These are phyloP conservation scores for Neomicropteryx cornuta DNA, from an alignment of 1,140 invertebrate species.

Conservation along the genomic window DNA sequence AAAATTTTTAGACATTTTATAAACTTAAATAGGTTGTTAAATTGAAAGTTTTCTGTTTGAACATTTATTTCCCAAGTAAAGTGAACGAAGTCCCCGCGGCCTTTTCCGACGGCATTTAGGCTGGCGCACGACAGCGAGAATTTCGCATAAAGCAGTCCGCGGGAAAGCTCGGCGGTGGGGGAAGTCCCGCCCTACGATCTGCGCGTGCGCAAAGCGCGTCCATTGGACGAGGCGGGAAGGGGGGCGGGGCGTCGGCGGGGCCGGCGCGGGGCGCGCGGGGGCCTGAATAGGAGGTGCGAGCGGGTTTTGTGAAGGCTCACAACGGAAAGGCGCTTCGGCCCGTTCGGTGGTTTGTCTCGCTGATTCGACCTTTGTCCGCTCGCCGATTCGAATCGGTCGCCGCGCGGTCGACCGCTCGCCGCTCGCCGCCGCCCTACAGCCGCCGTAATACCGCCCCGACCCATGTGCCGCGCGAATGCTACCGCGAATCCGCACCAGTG, in stretches of 20 bases:
- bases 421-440: slow-evolving; percentile 26
- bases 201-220: slow-evolving; percentile 28
- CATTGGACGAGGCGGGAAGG: slow-evolving; percentile 21
- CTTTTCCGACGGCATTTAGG: too few relatives aligned
- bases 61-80: too few relatives aligned
- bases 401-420: slow-evolving; percentile 21
- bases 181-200: background rate
- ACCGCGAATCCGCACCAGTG: slow-evolving; percentile 2
- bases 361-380: background rate
- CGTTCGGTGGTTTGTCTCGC: slow-evolving; percentile 18
- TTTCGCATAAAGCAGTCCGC: too few relatives aligned
- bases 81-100: too few relatives aligned
- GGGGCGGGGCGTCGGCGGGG: slow-evolving; percentile 19
- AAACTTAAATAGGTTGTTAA: too few relatives aligned
- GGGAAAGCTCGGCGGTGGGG: slow-evolving; percentile 20
- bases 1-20: too few relatives aligned
- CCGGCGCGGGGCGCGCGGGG: slow-evolving; percentile 19
- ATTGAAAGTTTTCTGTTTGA: too few relatives aligned
- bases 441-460: slow-evolving; percentile 4
- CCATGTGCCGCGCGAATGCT: slow-evolving; percentile 5
- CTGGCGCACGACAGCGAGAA: too few relatives aligned
- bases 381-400: slow-evolving; percentile 2
- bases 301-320: slow-evolving; percentile 24
- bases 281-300: slow-evolving; percentile 16
- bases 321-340: slow-evolving; percentile 34